Evolutionary conservation across 2,888 invertebrate species (phyloP), one percentile per base, ranked within the genome.

Genomic region (Drosophila paramelanica): DNA sequence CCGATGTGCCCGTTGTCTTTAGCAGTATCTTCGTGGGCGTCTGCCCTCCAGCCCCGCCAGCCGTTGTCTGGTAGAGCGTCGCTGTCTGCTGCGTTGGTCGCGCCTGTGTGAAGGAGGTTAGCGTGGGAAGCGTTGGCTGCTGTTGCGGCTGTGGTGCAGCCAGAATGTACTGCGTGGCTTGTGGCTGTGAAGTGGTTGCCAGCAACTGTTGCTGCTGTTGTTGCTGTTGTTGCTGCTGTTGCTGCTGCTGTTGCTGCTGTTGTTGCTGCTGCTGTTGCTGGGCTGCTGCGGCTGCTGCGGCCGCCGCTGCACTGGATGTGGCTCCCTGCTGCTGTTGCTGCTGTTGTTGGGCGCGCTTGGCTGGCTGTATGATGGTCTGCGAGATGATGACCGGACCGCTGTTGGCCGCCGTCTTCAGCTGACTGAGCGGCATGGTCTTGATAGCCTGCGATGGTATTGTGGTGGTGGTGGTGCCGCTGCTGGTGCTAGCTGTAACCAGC

Each of bases 301-400:
- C 46, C 64, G 87, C 53, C 69, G 79, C 49, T 72, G 89, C 23
- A 67, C 66, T 56, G 17, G 74, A 55, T 49, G 75, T 27, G n/a
- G 65, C 53, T 49, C 61, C 61, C 13, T 53, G 76, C 46, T 77
- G 83, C 27, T 74, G 77, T 31, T 73, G 66, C 27, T 71, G 77
- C 11, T 78, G 89, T 20, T 86, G 83, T 25, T 85, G 90, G 7
- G 89, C 75, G 7, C 91, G 84, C 70, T 92, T 92, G 1, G 92
- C 91, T 10, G 92, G 92, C 70, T 92, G 92, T 58, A 92, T 92
- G 14, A 92, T 92, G 23, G 92, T 92, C 79, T 92, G 92, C 13
- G 92, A 92, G 42, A 92, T 92, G 13, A 92, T 92, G 4, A 92
- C 92, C 4, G 92, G 92, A 0, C 92, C 92, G 64, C 91, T 91